Conservation (phyloP, 2,113 vertebrate species). For the Hyla sarda region DNA sequence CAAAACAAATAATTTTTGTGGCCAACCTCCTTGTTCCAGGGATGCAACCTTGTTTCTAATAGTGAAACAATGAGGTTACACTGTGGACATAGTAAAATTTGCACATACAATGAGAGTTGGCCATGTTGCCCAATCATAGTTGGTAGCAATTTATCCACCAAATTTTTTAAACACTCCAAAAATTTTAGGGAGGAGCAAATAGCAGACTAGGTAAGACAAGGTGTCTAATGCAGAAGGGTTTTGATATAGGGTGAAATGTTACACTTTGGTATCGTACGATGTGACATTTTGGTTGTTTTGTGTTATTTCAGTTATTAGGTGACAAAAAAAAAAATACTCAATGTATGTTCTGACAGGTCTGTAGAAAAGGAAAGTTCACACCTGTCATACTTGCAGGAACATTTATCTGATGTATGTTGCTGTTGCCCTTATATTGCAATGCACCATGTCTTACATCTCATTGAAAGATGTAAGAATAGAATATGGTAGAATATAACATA, state of each 20-base stretch:
- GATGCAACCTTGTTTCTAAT: neutral
- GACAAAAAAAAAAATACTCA: neutral
- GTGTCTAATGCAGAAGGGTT: neutral
- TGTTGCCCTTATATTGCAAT: neutral
- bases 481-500: no score
- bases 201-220: no score
- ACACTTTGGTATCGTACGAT: neutral
- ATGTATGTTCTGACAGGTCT: neutral
- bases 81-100: no score
- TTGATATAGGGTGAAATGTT: neutral
- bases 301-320: neutral
- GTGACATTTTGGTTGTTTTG: neutral
- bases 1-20: no score
- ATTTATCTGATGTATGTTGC: neutral
- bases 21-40: no score
- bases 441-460: neutral
- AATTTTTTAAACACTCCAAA: no score
- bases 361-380: neutral
- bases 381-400: neutral
- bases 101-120: no score
- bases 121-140: no score
- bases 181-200: no score
- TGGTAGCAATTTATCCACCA: no score
- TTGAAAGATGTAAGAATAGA: no score
- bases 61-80: neutral